phyloP scores from a whole-genome alignment of 2,888 invertebrate genomes.

The Watsonalla binaria region DNA sequence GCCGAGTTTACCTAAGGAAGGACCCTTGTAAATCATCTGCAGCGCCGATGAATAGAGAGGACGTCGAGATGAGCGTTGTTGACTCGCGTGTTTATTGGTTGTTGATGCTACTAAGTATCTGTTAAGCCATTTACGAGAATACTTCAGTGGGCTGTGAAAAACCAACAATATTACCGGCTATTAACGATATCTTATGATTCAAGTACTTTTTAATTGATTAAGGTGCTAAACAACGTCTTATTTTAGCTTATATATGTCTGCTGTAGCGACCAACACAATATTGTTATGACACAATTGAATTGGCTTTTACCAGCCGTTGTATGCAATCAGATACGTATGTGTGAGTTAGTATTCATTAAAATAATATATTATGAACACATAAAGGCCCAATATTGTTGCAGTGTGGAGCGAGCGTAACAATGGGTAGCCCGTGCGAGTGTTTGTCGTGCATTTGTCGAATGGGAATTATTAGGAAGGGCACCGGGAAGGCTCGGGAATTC shows the following conservation, averaged over 20 bases:
- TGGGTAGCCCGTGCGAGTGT: constrained; percentile 73
- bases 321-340: constrained; percentile 18
- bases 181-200: constrained; percentile 5
- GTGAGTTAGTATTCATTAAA: constrained; percentile 46
- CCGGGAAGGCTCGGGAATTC: constrained; percentile 77
- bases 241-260: constrained; percentile 6
- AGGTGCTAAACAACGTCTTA: background rate
- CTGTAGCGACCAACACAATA: constrained; percentile 3
- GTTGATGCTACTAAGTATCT: constrained; percentile 69
- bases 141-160: constrained; percentile 44
- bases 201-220: background rate
- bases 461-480: constrained; percentile 77
- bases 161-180: constrained; percentile 20
- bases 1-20: constrained; percentile 75
- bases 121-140: constrained; percentile 63
- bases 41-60: constrained; percentile 65
- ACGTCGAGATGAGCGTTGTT: constrained; percentile 66
- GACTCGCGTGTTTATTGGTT: constrained; percentile 74
- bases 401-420: constrained; percentile 65
- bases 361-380: constrained; percentile 52
- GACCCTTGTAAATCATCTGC: constrained; percentile 78
- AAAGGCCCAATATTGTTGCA: constrained; percentile 68
- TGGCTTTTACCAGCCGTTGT: constrained; percentile 15
- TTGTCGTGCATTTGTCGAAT: constrained; percentile 78
- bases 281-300: constrained; percentile 7